These are phyloP conservation scores for Tachysurus fulvidraco DNA, from an alignment of 2,113 vertebrate species.

Conservation along the genomic window DNA sequence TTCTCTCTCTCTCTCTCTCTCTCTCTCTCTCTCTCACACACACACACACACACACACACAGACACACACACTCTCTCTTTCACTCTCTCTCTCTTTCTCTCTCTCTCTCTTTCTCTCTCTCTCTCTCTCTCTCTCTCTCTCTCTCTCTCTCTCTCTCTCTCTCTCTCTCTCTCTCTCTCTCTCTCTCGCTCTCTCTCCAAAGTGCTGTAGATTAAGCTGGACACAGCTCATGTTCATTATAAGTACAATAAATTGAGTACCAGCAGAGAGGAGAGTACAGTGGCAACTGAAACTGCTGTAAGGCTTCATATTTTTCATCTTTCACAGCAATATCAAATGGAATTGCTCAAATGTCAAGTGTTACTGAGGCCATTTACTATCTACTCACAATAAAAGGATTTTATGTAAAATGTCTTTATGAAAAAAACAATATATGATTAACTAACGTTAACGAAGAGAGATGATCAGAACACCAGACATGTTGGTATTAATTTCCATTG, in stretches of 20 bases:
- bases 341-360: not conserved
- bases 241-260: constrained; percentile 21
- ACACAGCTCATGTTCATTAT: constrained; percentile 18
- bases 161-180: constrained; percentile 58
- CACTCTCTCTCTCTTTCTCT: no score
- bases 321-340: not conserved
- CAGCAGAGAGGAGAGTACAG: constrained; percentile 10
- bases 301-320: not conserved
- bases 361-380: not conserved
- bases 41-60: no score
- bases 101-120: constrained; percentile 55
- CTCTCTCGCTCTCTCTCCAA: constrained; percentile 64
- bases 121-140: constrained; percentile 62
- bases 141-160: constrained; percentile 58
- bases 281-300: not conserved
- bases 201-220: constrained; percentile 45
- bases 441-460: not conserved
- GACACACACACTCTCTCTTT: constrained; percentile 44
- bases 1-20: no score
- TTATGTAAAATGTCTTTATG: not conserved
- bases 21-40: no score
- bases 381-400: not conserved
- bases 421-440: not conserved
- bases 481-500: not conserved
- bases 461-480: not conserved